Conservation (phyloP, 2,797 vertebrate species). For the Lophotriccus pileatus region DNA sequence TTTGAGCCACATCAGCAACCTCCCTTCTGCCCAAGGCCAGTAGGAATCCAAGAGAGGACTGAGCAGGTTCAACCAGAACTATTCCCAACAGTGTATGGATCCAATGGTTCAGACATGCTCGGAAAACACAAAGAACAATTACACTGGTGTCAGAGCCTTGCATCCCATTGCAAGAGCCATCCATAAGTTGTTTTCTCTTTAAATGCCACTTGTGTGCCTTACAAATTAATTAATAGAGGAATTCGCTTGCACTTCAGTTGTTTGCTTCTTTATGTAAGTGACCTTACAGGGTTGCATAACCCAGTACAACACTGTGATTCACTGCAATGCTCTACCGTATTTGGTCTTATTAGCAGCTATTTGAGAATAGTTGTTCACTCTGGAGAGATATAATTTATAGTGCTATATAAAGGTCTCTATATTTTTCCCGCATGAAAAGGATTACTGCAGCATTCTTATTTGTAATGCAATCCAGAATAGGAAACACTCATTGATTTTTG, state of each 20-base stretch:
- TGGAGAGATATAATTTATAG: constrained; percentile 62
- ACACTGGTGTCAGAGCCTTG: not conserved
- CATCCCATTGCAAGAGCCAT: not conserved
- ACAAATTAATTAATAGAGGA: constrained; percentile 20
- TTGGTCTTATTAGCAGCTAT: constrained; percentile 68
- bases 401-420: constrained; percentile 66
- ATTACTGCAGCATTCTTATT: constrained; percentile 55
- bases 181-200: not conserved
- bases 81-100: not conserved
- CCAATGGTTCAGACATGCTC: not conserved
- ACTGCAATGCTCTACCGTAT: constrained; percentile 48
- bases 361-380: constrained; percentile 55
- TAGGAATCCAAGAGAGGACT: not conserved
- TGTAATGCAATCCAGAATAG: constrained; percentile 34
- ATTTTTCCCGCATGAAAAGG: constrained; percentile 43
- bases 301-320: constrained; percentile 50
- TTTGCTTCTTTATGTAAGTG: constrained; percentile 63
- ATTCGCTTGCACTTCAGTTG: constrained; percentile 19
- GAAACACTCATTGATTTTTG: constrained; percentile 51
- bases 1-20: not conserved
- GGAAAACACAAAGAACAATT: not conserved
- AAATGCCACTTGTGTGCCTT: not conserved
- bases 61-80: not conserved
- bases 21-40: not conserved
- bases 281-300: constrained; percentile 61